phyloP scores from a whole-genome alignment of 92 coral and sea anemone genomes.

The Siderastrea siderea region DNA sequence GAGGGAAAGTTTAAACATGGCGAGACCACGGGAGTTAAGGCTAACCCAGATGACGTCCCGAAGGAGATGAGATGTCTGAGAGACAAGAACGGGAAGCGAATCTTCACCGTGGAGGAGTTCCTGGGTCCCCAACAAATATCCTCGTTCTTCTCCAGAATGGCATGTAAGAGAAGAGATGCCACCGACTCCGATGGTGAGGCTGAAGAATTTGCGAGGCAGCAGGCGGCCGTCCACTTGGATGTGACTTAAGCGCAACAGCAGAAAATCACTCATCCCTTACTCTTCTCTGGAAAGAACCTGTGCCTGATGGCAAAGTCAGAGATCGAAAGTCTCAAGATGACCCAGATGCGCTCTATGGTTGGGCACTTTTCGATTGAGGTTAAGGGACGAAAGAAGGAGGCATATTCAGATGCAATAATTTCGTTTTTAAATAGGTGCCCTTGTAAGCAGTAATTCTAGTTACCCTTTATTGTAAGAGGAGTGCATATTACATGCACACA shows the following conservation, averaged over 20 bases:
- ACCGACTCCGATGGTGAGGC: slow-evolving; percentile 42
- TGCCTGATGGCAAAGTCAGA: slow-evolving; percentile 22
- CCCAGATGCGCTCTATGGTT: slow-evolving; percentile 25
- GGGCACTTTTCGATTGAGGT: slow-evolving; percentile 25
- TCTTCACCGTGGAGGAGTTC: slow-evolving; percentile 45
- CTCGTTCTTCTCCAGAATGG: slow-evolving; percentile 42
- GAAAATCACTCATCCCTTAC: slow-evolving; percentile 27
- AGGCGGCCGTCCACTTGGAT: slow-evolving; percentile 26
- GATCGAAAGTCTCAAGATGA: slow-evolving; percentile 19
- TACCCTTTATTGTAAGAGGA: not conserved
- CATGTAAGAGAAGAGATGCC: slow-evolving; percentile 35
- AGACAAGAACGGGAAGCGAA: slow-evolving; percentile 44
- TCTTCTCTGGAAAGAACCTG: slow-evolving; percentile 32
- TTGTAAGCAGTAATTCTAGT: slow-evolving; percentile 24
- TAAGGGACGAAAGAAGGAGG: slow-evolving; percentile 33
- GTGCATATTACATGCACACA: no score
- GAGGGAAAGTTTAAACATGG: slow-evolving; percentile 38
- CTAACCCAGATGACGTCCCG: slow-evolving; percentile 44
- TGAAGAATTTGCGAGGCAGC: slow-evolving; percentile 30
- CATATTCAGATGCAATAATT: slow-evolving; percentile 18
- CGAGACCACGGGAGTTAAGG: slow-evolving; percentile 36
- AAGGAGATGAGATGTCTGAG: slow-evolving; percentile 46
- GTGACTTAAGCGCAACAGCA: slow-evolving; percentile 12
- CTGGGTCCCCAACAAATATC: slow-evolving; percentile 43
- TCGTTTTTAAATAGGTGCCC: slow-evolving; percentile 17